Base-by-base conservation (phyloP, 2,888 invertebrate species). In the Hemaris fuciformis region DNA sequence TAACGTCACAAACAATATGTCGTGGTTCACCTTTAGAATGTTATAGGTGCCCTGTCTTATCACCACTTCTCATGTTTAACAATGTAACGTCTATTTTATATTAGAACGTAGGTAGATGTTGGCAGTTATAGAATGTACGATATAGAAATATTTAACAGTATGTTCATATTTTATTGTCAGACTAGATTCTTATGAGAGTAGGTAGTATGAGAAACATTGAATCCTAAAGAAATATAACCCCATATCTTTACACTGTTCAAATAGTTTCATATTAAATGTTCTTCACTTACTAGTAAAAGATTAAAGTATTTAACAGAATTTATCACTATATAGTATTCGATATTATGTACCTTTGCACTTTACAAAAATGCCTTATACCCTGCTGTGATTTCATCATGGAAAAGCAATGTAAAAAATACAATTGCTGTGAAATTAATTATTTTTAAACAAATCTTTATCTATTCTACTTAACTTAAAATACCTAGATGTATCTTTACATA, bases 21-120 rank as follows among this genome's bases (percentile, higher is more conserved):
- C 79, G 75, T 80, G 85, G 83, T 77, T 77, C 76, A 79, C 84
- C 84, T 10, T 22, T 43, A 41, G 20, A 34, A 57, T 34, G 22
- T 56, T 22, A n/a, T 57, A 45, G 6, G 41, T 53, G 27, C 34
- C 38, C 38, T 41, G 8, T 41, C 57, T 23, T 23, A 41, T 57
- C 38, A 56, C 53, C 53, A 38, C 22, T 57, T 34, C 23, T 41
- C 41, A 18, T 53, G 48, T 48, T 22, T 66, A 73, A 69, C 69
- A 66, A 74, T 71, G 68, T 77, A 74, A 70, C 69, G 67, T 74
- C 72, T 83, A 80, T 78, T 82, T 81, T 80, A 75, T 76, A 76
- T 77, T 69, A 84, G 79, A 73, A 58, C 71, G 81, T 87, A 89
- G 86, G 81, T 88, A 86, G 84, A 85, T 80, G 88, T 90, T 91